Evolutionary conservation across 2,888 invertebrate genomes (phyloP), one percentile per base, ranked within the genome.

Genomic region (Chironomus riparius): DNA sequence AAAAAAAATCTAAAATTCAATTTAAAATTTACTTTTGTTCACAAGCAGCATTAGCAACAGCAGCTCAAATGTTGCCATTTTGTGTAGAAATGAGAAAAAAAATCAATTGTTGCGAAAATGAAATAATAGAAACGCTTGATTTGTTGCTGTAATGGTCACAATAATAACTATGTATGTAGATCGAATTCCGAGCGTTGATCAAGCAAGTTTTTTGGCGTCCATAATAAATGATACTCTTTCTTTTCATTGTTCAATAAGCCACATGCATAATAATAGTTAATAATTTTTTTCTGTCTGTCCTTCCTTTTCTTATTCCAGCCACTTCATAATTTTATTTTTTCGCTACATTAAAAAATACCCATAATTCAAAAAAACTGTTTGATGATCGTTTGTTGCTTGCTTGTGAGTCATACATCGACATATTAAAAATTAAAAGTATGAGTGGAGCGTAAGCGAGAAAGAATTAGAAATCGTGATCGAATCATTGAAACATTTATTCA

Each of bases 401-500:
- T 18, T 56, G 56, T 56, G 56, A 56, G 15, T 56, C 56, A 56
- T 15, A 56, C 56, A 18, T 38, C 38, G 38, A 38, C 38, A 38
- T 56, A 56, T 56, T 56, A 56, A 38, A 38, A 38, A 38, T 10
- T 38, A 10, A 2, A 38, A 38, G 18, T 24, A 65, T 22, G 21
- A 65, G 65, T 24, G 65, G 15, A 56, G 65, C 4, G 38, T 38
- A 38, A 38, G 38, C 38, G 10, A 38, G 38, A 38, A 38, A 38
- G 21, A 65, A 65, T 65, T 24, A 24, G 65, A 65, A 65, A 65
- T 74, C 74, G 74, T 74, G 74, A 74, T 74, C 68, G 65, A 74
- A 61, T 47, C 74, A 74, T 74, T 74, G 74, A 74, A 74, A 74
- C 72, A 22, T 56, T 56, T 56, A 18, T 56, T 56, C 56, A 56